A percentile compares a stretch with the other conserved stretches of the same genome.
Conservation (phyloP, 2,797 vertebrate genomes). For the Hippoglossus hippoglossus region DNA sequence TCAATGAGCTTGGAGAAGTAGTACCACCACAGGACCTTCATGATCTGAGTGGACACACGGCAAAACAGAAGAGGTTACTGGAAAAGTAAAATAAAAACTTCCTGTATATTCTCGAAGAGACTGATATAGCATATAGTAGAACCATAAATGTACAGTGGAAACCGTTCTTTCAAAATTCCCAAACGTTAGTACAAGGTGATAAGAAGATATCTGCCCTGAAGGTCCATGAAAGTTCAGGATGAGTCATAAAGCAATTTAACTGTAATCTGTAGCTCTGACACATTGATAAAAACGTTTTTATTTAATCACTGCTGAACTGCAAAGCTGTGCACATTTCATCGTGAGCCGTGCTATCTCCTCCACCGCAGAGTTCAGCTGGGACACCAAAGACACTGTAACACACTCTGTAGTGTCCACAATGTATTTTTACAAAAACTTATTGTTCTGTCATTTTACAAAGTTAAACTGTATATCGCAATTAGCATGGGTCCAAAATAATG, state of each 20-base stretch:
- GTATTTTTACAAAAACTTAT: too few species aligned
- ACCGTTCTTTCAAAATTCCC: background rate
- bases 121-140: background rate
- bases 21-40: constrained; percentile 97
- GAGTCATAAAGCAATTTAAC: constrained; percentile 33
- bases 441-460: too few species aligned
- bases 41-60: constrained; percentile 81
- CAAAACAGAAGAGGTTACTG: background rate
- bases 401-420: too few species aligned
- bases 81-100: background rate
- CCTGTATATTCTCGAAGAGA: too few species aligned
- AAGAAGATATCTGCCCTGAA: background rate
- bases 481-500: too few species aligned
- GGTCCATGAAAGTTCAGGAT: constrained; percentile 14
- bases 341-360: constrained; percentile 49
- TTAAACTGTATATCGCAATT: too few species aligned
- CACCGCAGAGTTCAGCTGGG: constrained; percentile 22
- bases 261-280: constrained; percentile 12
- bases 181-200: constrained; percentile 8
- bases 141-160: background rate
- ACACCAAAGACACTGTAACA: constrained; percentile 16
- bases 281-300: constrained; percentile 25
- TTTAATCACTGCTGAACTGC: constrained; percentile 46
- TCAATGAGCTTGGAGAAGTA: constrained; percentile 99
- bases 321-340: constrained; percentile 50